Base-by-base conservation (phyloP, 2,888 invertebrate genomes). In the Brachypterus glaber region DNA sequence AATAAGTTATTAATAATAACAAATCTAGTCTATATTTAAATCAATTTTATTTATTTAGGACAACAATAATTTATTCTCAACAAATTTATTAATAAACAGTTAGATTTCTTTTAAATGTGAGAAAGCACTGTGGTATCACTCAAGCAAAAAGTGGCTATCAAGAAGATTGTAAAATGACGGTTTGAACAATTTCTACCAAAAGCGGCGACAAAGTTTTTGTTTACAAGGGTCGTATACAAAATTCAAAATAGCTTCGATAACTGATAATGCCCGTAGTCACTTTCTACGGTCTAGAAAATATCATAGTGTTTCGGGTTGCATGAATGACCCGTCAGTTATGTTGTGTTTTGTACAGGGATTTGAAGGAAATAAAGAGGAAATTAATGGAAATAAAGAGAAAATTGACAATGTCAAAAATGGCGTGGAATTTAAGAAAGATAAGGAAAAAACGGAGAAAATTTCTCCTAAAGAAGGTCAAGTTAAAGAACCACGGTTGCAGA, bases 321-420 rank as follows among this genome's bases (percentile, higher is more conserved):
- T 52, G 50, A 49, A 51, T 16, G 50, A 50, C 17, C 40, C 16
- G 17, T 16, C 49, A 15, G 51, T 48, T 29, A 79, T 79, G 79
- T 70, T 79, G 64, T 79, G 78, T 68, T 78, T 78, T 55, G 77
- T 79, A 54, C 78, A 78, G 67, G 76, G 77, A 46, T 77, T 77
- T 58, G 72, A 76, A 46, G 61, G 60, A 40, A 68, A 68, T 47
- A 61, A 63, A 39, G 53, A 50, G 32, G 43, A 49, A 16, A 27
- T 77, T 58, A 72, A 76, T 46, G 61, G 60, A 40, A 68, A 68
- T 47, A 61, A 63, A 39, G 53, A 50, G 32, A 42, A 49, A 16
- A n/a, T n/a, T n/a, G 12, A 27, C 8, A 13, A 11, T 27, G 27
- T 27, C 8, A 11, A 27, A 4, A 13, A 11, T 27, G 27, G 8